phyloP scores from a whole-genome alignment of 1,140 invertebrate genomes.

The Scaptomyza pallida region DNA sequence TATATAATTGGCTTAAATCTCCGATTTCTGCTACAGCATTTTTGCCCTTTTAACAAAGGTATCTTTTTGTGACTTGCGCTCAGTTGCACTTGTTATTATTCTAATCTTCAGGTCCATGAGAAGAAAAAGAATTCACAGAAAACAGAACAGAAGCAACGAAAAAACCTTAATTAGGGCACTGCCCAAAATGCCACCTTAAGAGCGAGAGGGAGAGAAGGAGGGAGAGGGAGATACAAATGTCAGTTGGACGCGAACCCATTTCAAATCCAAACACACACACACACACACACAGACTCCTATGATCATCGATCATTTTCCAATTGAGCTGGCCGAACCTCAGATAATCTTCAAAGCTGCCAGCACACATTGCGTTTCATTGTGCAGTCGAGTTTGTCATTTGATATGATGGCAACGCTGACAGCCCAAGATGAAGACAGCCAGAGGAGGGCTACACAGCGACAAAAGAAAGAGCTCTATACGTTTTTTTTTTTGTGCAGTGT shows the following conservation, averaged over 20 bases:
- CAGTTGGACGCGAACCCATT: conserved; percentile 9
- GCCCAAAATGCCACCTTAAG: conserved; percentile 36
- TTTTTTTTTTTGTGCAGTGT: background rate
- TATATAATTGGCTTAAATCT: background rate
- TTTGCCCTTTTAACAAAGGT: no score
- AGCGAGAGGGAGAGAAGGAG: background rate
- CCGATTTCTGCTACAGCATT: no score
- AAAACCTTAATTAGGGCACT: conserved; percentile 46
- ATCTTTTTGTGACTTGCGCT: background rate
- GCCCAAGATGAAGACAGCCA: conserved; percentile 47
- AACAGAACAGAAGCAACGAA: conserved; percentile 27
- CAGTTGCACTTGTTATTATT: conserved; percentile 10
- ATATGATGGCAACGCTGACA: conserved; percentile 73
- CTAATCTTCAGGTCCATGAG: background rate
- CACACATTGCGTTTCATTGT: conserved; percentile 50
- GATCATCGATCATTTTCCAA: conserved; percentile 74
- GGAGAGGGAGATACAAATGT: background rate
- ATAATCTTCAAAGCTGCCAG: conserved; percentile 60
- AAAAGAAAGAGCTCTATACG: background rate
- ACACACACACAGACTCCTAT: conserved; percentile 16
- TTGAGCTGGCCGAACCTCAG: conserved; percentile 57
- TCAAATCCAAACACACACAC: conserved; percentile 8
- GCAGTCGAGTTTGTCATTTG: conserved; percentile 69
- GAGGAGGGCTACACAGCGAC: background rate
- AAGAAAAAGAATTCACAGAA: background rate